Evolutionary conservation across 2,797 vertebrate genomes (phyloP).

Genomic region (Tolypeutes matacus): DNA sequence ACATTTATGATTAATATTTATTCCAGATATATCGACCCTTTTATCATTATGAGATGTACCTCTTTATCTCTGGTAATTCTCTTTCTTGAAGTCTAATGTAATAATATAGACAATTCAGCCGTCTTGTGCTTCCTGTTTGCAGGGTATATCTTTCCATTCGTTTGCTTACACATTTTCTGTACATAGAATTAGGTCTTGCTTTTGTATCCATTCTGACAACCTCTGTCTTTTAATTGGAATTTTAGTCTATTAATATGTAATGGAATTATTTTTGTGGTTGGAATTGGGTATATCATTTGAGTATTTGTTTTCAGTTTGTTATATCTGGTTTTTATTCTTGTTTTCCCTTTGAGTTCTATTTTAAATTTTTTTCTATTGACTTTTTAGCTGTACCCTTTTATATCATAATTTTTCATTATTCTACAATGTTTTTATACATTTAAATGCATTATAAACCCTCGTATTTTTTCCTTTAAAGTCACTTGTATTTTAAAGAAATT

Average conservation of each 20-base stretch:
- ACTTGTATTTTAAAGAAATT: not conserved
- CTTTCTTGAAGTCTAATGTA: not conserved
- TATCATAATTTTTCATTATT: not conserved
- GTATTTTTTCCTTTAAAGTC: not conserved
- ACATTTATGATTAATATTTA: not conserved
- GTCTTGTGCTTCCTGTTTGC: not conserved
- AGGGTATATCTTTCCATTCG: not conserved
- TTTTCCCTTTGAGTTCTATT: not conserved
- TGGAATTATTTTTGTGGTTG: not conserved
- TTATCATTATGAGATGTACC: not conserved
- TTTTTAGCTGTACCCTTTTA: not conserved
- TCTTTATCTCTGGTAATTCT: not conserved
- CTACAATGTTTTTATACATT: not conserved
- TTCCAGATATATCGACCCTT: not conserved
- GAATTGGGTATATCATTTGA: not conserved
- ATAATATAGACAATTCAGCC: not conserved
- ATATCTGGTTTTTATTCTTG: not conserved
- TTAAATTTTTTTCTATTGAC: slow-evolving; percentile 8
- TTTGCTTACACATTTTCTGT: slow-evolving; percentile 48
- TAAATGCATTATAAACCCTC: not conserved
- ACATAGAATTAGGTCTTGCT: not conserved
- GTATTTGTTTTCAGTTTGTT: slow-evolving; percentile 19
- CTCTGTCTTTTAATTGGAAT: not conserved
- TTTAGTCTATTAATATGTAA: slow-evolving; percentile 6
- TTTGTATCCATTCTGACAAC: slow-evolving; percentile 15